phyloP scores from a whole-genome alignment of 2,888 invertebrate genomes.

The Flabesymbios commensalis region DNA sequence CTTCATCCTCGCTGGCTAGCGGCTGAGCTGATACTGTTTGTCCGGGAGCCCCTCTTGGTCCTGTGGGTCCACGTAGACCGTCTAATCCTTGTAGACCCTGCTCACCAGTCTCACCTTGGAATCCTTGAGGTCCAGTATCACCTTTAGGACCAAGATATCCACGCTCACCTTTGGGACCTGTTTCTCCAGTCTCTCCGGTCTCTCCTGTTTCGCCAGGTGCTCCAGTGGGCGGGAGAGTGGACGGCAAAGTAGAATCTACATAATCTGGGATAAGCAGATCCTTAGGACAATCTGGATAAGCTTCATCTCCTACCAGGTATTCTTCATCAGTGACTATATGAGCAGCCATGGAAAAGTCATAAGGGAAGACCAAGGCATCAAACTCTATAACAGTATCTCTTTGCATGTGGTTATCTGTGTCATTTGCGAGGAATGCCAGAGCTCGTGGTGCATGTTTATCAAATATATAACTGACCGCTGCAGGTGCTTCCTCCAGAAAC shows the following conservation, averaged over 20 bases:
- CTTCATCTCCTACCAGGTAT: neutral
- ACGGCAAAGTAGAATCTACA: neutral
- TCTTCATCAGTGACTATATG: constrained; percentile 5
- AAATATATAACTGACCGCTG: constrained; percentile 17
- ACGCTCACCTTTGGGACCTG: constrained; percentile 2
- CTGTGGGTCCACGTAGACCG: constrained; percentile 8
- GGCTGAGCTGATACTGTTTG: neutral
- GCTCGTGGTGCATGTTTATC: neutral
- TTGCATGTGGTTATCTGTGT: neutral
- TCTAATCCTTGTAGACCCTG: neutral
- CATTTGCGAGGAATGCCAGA: neutral
- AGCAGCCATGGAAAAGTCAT: constrained; percentile 22
- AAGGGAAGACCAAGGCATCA: constrained; percentile 15
- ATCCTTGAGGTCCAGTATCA: constrained; percentile 5
- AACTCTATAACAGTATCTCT: constrained; percentile 11
- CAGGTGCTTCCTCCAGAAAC: constrained; percentile 11
- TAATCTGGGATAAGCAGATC: constrained; percentile 12
- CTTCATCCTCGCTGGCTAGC: neutral
- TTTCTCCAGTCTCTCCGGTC: neutral
- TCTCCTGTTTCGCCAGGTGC: constrained; percentile 13
- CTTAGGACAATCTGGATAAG: constrained; percentile 10
- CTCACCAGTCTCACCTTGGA: constrained; percentile 3
- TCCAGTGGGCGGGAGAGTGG: constrained; percentile 14
- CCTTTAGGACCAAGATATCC: constrained; percentile 10
- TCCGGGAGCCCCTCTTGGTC: constrained; percentile 14